Evolutionary conservation across 2,113 vertebrate genomes (phyloP), one percentile per base, ranked within the genome.

Genomic region (Caretta caretta): DNA sequence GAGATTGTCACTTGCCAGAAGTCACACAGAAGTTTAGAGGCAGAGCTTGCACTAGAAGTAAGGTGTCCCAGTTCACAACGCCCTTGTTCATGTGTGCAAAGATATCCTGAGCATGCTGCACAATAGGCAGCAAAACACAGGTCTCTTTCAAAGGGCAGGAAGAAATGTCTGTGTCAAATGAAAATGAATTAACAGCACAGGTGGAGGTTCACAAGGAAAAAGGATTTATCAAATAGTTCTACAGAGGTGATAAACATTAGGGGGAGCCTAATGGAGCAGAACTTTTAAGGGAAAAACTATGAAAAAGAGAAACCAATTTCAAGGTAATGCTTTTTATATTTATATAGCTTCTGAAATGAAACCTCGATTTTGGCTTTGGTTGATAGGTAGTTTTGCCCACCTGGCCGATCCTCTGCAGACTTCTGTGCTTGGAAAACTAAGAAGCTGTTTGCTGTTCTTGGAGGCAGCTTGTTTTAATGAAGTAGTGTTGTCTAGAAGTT

Each of bases 261-360:
- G 0, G 0, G 62, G 56, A 93, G 78, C 62, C 17, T 83, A 78
- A 90, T 57, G 62, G 84, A 65, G 59, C 82, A 80, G 79, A 82
- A 24, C 56, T 54, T 79, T 51, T 88, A 75, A 93, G 48, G 89
- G 80, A 86, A 86, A 82, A 86, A 83, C 87, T 80, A 82, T 31
- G 35, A 84, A 88, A 92, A 57, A 78, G 57, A 42, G 48, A 85
- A 88, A 90, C 75, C 50, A 86, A 65, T 84, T 86, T 93, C 72
- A 75, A 65, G 84, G 62, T 86, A 78, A 50, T 65, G 69, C 69
- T 81, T 94, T 91, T 87, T 79, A 78, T 86, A 54, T 57, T 91
- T 94, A 84, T 75, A n/a, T 90, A 88, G 56, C 20, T 85, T 65
- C 48, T 57, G 62, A 92, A 94, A 82, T 84, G 27, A 91, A 85